phyloP scores from a whole-genome alignment of 2,797 vertebrate species.

The Hozukius guyotensis region DNA sequence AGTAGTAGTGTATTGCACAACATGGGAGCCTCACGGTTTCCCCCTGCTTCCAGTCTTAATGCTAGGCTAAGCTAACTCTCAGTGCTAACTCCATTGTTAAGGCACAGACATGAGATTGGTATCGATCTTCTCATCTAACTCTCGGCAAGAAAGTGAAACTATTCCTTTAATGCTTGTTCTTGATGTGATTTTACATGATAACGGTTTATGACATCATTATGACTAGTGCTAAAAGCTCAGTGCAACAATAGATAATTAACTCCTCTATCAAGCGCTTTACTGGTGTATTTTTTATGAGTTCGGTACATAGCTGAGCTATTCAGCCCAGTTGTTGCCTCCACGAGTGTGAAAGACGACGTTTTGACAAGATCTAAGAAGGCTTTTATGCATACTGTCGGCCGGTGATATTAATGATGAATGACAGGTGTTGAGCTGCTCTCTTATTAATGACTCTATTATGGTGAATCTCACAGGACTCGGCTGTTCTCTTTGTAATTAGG shows the following conservation, averaged over 20 bases:
- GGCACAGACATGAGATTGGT: not conserved
- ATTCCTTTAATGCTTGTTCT: not conserved
- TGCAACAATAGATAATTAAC: not conserved
- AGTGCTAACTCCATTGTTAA: not conserved
- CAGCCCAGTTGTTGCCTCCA: not conserved
- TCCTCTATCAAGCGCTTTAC: not conserved
- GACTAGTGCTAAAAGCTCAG: not conserved
- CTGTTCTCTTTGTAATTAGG: slow-evolving; percentile 27
- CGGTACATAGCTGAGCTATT: not conserved
- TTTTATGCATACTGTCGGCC: slow-evolving; percentile 12
- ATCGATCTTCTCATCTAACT: not conserved
- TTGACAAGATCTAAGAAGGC: not conserved
- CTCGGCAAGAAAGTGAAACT: not conserved
- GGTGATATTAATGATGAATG: slow-evolving; percentile 23
- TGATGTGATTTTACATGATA: not conserved
- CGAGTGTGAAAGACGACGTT: not conserved
- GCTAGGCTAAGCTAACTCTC: not conserved
- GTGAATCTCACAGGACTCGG: slow-evolving; percentile 14
- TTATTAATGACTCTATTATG: slow-evolving; percentile 29
- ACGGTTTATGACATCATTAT: not conserved
- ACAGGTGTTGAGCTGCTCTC: slow-evolving; percentile 22
- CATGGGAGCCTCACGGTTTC: not conserved
- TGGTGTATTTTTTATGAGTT: not conserved
- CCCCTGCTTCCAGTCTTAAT: not conserved
- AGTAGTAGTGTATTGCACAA: not conserved